Evolutionary conservation across 53 echinoderm and acorn worm genomes (phyloP), one percentile per base, ranked within the genome.

Genomic region (Stichopus horrens): DNA sequence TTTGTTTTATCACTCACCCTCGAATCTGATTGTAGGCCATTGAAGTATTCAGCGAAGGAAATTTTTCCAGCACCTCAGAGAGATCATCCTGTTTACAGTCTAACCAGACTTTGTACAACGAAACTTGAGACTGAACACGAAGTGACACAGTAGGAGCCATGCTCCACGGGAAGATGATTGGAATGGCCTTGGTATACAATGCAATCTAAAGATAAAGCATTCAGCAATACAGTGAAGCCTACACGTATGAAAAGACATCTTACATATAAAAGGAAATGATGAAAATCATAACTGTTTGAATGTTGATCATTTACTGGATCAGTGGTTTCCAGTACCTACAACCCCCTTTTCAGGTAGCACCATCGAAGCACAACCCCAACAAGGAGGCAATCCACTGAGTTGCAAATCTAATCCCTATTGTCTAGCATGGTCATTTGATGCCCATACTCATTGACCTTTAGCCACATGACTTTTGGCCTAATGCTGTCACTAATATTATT

Each of bases 71-170:
- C 51, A 95, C 88, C 11, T 63, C 73, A 1, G 63, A 77, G 9
- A 94, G 65, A 51, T 91, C 93, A 5, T 88, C 91, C 79, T 76
- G 53, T 54, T 79, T 83, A 86, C 98, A 98, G 71, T 95, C 94
- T 80, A 88, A 84, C 95, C 94, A 98, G 58, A 94, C 53, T 83
- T 95, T 98, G 76, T 86, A 92, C 16, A 93, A 88, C 10, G 94
- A 81, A 52, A 93, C 86, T 89, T 95, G 98, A 52, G 92, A 90
- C 83, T 93, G 92, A 56, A 90, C 88, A 23, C 94, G 89, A 19
- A 95, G 81, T n/a, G 98, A 92, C 71, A 92, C 90, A 23, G 94
- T 89, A 18, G 92, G 89, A 7, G 92, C 92, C 90, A 98, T 88
- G 37, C 89, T 93, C 89, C 93, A 94, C 0, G 95, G 93, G 21